A percentile compares a stretch with the other conserved stretches of the same genome.
Evolutionary conservation across 2,797 vertebrate genomes (phyloP).

Genomic region (Garrulus glandarius): DNA sequence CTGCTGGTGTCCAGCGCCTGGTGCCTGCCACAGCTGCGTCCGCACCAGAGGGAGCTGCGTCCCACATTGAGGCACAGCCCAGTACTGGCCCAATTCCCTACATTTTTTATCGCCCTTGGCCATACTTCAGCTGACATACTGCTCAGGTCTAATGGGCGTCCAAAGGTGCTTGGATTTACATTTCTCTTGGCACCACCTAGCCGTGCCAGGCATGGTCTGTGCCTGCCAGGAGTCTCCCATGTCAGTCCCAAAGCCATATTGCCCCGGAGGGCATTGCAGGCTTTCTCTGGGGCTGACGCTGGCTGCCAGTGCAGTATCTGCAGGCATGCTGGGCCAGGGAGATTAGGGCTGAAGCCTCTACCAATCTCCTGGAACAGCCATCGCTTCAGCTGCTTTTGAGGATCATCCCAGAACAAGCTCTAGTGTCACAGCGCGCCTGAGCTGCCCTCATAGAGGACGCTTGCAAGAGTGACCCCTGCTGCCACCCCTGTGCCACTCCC

Average conservation of each 20-base stretch:
- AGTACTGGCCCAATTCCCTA: not conserved
- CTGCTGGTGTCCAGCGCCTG: not conserved
- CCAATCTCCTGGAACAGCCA: not conserved
- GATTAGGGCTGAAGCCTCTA: not conserved
- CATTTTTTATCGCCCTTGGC: not conserved
- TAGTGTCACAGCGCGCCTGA: not conserved
- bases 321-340: not conserved
- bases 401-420: not conserved
- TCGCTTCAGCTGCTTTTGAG: not conserved
- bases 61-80: not conserved
- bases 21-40: not conserved
- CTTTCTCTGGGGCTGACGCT: not conserved
- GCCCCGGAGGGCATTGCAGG: fast-evolving
- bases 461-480: not conserved
- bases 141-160: not conserved
- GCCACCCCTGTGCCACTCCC: not conserved
- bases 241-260: not conserved
- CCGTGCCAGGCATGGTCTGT: fast-evolving
- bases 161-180: not conserved
- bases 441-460: not conserved
- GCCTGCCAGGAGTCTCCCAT: not conserved
- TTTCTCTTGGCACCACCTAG: not conserved
- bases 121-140: not conserved
- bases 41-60: conserved; percentile 14
- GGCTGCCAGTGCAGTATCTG: not conserved